Evolutionary conservation across 2,113 vertebrate genomes (phyloP).

Genomic region (Oncorhynchus mykiss): DNA sequence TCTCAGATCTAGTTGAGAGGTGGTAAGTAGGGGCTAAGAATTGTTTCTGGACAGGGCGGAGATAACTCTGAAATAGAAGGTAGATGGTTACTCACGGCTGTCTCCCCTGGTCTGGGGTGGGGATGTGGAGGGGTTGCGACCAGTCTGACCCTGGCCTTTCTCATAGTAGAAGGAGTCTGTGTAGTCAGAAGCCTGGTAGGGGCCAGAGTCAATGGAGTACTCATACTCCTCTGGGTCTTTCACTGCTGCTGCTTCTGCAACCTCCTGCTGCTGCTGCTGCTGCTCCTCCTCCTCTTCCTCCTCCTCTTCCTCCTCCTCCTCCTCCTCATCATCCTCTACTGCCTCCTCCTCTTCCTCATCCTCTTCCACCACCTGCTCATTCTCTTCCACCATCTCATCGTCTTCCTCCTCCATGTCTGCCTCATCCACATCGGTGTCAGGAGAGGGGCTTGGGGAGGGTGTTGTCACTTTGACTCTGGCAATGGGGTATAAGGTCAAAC

Average conservation of each 20-base stretch:
- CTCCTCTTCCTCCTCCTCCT: slow-evolving; percentile 29
- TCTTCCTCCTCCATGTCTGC: slow-evolving; percentile 55
- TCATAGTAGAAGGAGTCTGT: slow-evolving; percentile 72
- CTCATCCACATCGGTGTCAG: slow-evolving; percentile 64
- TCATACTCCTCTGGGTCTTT: slow-evolving; percentile 73
- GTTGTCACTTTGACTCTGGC: slow-evolving; percentile 68
- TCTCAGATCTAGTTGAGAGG: no score
- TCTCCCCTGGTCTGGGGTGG: slow-evolving; percentile 54
- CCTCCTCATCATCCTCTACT: slow-evolving; percentile 35
- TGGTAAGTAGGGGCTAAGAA: no score
- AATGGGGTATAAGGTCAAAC: slow-evolving; percentile 28
- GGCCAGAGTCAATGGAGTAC: slow-evolving; percentile 80
- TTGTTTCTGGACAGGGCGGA: background rate
- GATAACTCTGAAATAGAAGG: slow-evolving; percentile 1
- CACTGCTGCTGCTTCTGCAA: slow-evolving; percentile 51
- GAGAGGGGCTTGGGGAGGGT: slow-evolving; percentile 61
- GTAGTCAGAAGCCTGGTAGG: slow-evolving; percentile 71
- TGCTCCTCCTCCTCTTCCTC: slow-evolving; percentile 55
- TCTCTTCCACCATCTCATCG: slow-evolving; percentile 55
- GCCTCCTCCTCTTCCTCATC: slow-evolving; percentile 58
- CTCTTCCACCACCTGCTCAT: slow-evolving; percentile 53
- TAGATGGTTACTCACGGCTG: slow-evolving; percentile 49
- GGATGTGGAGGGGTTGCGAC: slow-evolving; percentile 51
- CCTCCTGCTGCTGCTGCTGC: slow-evolving; percentile 55
- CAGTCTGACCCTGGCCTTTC: slow-evolving; percentile 38